Conservation (phyloP, 2,888 invertebrate genomes). For the Stegana nigrithorax region DNA sequence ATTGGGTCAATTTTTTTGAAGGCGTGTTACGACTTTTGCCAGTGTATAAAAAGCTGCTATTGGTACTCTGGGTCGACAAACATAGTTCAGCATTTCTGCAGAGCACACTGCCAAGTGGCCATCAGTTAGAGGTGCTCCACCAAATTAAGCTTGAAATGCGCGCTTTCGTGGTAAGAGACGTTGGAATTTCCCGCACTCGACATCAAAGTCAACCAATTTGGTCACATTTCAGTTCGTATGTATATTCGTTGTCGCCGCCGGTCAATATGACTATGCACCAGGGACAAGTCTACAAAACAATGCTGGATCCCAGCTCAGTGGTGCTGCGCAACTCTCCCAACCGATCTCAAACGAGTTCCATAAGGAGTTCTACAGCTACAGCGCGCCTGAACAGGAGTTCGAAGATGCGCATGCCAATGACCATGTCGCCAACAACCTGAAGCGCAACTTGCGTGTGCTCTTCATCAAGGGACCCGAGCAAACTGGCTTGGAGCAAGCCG, state of each 20-base stretch:
- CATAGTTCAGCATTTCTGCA: slow-evolving; percentile 25
- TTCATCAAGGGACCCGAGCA: slow-evolving; percentile 67
- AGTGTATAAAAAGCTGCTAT: slow-evolving; percentile 37
- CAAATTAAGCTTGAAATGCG: slow-evolving; percentile 39
- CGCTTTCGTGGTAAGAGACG: slow-evolving; percentile 53
- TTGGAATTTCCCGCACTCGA: no score
- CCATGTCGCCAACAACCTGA: slow-evolving; percentile 42
- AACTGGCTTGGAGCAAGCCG: slow-evolving; percentile 55
- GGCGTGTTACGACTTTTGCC: no score
- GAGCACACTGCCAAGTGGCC: neutral
- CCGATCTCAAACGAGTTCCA: slow-evolving; percentile 40
- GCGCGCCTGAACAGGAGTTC: slow-evolving; percentile 62
- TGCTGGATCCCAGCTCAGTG: slow-evolving; percentile 7
- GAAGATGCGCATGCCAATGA: slow-evolving; percentile 42
- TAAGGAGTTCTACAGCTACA: slow-evolving; percentile 58
- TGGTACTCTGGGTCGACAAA: slow-evolving; percentile 13
- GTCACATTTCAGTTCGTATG: slow-evolving; percentile 45
- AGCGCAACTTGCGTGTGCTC: slow-evolving; percentile 62
- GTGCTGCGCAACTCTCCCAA: slow-evolving; percentile 37
- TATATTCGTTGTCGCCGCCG: slow-evolving; percentile 44
- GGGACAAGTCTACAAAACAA: slow-evolving; percentile 1
- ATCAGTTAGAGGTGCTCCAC: neutral
- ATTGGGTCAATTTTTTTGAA: neutral
- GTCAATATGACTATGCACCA: slow-evolving; percentile 53
- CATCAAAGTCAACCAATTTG: no score